Base-by-base conservation (phyloP, 2,888 invertebrate species). In the Nycteola revayana region DNA sequence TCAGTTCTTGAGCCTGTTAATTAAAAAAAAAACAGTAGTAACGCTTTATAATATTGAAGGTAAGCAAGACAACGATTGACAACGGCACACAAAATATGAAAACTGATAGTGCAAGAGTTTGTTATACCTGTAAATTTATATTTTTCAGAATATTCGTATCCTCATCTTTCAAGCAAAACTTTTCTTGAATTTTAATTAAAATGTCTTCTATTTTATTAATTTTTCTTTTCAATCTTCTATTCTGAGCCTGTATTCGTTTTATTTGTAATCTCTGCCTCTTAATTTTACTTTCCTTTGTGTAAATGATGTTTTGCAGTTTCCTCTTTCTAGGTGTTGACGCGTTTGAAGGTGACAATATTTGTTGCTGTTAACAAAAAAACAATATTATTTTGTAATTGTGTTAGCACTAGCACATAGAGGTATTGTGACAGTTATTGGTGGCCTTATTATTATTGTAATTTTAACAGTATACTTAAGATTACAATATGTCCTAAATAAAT, bases 321-420 rank as follows among this genome's bases (percentile, higher is more conserved):
- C 23, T 24, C 8, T 30, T 30, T 24, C 30, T 23, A 23, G 30
- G 30, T 24, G 30, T 23, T 25, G 8, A 8, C 6, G 31, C 28
- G 10, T 10, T 28, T 28, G 21, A 28, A 28, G 28, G 28, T 9
- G 28, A 28, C 9, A 28, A 28, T 28, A 28, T 20, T 21, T 21
- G 17, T 31, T 24, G 31, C 31, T 31, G 23, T n/a, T n/a, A 31
- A 31, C 8, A 25, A 31, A 31, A 25, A 32, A 25, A 18, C 6
- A 25, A 18, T 17, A 32, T 25, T 20, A 25, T 25, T 25, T 25
- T 9, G 8, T 25, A 25, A 25, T 6, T 10, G 25, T 25, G 25
- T 25, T 25, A 10, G 25, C 25, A 25, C 25, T 10, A 25, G 9
- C 9, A 25, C 25, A 25, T n/a, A 10, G 9, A 10, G 25, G 10